Evolutionary conservation across 1,140 invertebrate genomes (phyloP), one percentile per base, ranked within the genome.

Genomic region (Apis dorsata): DNA sequence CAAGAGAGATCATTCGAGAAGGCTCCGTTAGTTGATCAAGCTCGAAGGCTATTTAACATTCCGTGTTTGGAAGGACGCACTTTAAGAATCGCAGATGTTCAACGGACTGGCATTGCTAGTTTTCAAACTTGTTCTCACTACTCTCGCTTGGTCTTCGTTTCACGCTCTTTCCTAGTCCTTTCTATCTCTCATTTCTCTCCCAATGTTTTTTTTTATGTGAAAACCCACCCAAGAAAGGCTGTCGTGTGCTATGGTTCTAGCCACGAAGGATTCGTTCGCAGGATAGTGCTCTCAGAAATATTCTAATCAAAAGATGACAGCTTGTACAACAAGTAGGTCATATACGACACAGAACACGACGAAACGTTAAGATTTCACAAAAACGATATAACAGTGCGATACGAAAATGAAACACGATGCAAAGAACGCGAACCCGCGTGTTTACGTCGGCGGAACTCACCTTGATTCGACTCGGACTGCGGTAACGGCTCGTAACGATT

Each of bases 401-500:
- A 34, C 28, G 68, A 77, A 34, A 72, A 66, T 60, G 59, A 70
- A 62, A 60, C 66, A 51, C 44, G 15, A 55, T 73, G 24, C 51
- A 17, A 66, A 55, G 17, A 70, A 69, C 17, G n/a, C 79, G 75
- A 76, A 69, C 65, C 66, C 85, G 81, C 86, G 80, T 72, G 81
- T 73, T 78, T 85, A 89, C 78, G 74, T 82, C 81, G 83, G 51
- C 83, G 74, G 76, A 73, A 87, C 88, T 89, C 83, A 90, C 85
- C 90, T 91, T 69, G 85, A 78, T 81, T 86, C 75, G 76, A 79
- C 81, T 80, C 83, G 75, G 87, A 84, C 85, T 87, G 88, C 83
- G 85, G 88, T 89, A 88, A 91, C 87, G 86, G 91, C 87, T 81
- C 85, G 87, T 91, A 90, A 91, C 89, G 89, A 91, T 90, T 91